phyloP scores from a whole-genome alignment of 2,113 vertebrate genomes.

The Syngnathus typhle region DNA sequence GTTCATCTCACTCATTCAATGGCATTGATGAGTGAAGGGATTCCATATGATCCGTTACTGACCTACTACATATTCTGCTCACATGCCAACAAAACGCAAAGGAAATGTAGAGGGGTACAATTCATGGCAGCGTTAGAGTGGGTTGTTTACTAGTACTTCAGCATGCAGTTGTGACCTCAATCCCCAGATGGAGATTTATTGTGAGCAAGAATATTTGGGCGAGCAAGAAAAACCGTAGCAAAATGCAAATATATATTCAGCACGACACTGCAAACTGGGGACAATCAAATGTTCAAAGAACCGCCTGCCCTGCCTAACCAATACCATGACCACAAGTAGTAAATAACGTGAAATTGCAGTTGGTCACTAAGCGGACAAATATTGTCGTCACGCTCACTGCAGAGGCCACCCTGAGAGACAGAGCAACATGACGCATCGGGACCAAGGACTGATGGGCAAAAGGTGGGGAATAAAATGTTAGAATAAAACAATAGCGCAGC shows the following conservation, averaged over 20 bases:
- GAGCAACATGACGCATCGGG: conserved; percentile 15
- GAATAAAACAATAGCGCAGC: conserved; percentile 25
- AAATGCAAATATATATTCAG: conserved; percentile 19
- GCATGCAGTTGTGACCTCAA: conserved; percentile 50
- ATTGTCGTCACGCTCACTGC: conserved; percentile 13
- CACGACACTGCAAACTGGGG: conserved; percentile 2
- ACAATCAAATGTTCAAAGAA: conserved; percentile 25
- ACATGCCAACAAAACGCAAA: conserved; percentile 2
- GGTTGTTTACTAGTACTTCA: conserved; percentile 32
- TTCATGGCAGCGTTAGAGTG: conserved; percentile 12
- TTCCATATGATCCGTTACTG: conserved; percentile 16
- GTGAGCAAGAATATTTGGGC: conserved; percentile 7
- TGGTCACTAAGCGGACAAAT: conserved; percentile 28
- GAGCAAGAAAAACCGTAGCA: conserved; percentile 16
- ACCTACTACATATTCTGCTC: conserved; percentile 19
- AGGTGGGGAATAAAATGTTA: conserved; percentile 1
- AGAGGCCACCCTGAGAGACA: conserved; percentile 12
- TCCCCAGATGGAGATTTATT: conserved; percentile 39
- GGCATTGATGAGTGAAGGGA: conserved; percentile 24
- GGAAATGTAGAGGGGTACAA: conserved; percentile 19
- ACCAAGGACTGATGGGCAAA: conserved; percentile 4
- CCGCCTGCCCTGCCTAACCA: conserved; percentile 1
- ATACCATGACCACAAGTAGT: conserved; percentile 18
- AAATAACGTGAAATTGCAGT: conserved; percentile 23
- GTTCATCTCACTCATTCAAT: conserved; percentile 11